A percentile compares a stretch with the other conserved stretches of the same genome.
These are phyloP conservation scores for Coptotermes formosanus DNA, from an alignment of 1,140 invertebrate species.

Conservation along the genomic window DNA sequence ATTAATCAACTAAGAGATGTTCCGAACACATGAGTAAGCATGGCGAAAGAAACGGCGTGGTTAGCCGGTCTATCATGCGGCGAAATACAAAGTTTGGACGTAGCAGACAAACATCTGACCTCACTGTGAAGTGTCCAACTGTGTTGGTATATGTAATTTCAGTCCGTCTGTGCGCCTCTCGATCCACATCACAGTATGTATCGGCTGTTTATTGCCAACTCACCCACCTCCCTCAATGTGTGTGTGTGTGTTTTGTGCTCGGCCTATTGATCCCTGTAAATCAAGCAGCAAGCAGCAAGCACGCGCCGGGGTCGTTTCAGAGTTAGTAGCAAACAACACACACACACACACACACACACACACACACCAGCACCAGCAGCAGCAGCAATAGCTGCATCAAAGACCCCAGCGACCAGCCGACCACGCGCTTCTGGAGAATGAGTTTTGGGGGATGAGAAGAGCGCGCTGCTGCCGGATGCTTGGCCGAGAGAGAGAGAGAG, in stretches of 20 bases:
- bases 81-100: too few species aligned
- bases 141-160: too few species aligned
- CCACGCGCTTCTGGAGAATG: neutral
- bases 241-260: neutral
- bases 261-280: constrained; percentile 27
- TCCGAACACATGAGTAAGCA: too few species aligned
- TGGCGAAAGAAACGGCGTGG: too few species aligned
- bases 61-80: too few species aligned
- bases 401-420: neutral
- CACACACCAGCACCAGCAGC: neutral
- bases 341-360: neutral
- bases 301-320: neutral
- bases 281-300: constrained; percentile 20
- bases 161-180: too few species aligned
- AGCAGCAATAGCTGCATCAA: constrained; percentile 21
- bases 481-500: neutral
- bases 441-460: neutral
- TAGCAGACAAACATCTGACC: too few species aligned
- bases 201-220: neutral
- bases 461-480: neutral
- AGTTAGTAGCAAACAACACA: constrained; percentile 22
- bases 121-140: too few species aligned
- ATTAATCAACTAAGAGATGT: too few species aligned
- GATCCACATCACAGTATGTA: neutral
- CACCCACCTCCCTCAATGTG: neutral